Evolutionary conservation across 2,797 vertebrate species (phyloP).

Genomic region (Loriculus beryllinus): DNA sequence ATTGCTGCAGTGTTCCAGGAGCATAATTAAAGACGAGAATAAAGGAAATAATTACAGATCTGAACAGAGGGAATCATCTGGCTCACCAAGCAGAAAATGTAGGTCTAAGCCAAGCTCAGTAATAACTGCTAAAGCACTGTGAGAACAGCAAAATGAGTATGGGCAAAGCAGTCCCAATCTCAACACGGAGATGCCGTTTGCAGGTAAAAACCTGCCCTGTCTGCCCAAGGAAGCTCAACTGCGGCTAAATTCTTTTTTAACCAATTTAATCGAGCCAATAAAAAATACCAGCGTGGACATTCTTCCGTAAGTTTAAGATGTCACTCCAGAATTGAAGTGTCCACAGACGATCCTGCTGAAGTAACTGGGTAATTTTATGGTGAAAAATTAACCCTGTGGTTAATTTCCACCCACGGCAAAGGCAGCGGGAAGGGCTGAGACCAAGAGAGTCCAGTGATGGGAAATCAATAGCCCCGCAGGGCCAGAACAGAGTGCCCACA

Average conservation of each 20-base stretch:
- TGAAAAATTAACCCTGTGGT: not conserved
- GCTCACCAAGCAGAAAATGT: constrained; percentile 16
- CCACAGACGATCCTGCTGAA: not conserved
- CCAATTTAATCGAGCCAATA: not conserved
- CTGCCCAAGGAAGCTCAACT: not conserved
- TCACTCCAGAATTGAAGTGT: not conserved
- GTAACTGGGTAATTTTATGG: not conserved
- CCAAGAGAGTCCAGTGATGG: not conserved
- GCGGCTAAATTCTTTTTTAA: not conserved
- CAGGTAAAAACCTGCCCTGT: constrained; percentile 33
- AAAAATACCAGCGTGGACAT: not conserved
- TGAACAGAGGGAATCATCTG: constrained; percentile 11
- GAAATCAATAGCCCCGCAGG: not conserved
- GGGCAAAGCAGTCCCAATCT: not conserved
- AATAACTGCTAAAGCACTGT: not conserved
- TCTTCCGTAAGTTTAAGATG: not conserved
- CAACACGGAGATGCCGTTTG: not conserved
- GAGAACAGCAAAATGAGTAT: not conserved
- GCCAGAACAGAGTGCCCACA: not conserved
- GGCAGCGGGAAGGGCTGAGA: not conserved
- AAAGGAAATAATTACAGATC: constrained; percentile 42
- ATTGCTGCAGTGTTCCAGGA: not conserved
- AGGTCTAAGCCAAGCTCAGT: constrained; percentile 8
- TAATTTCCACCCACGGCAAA: not conserved
- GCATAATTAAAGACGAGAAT: constrained; percentile 35